Conservation (phyloP, 2,888 invertebrate species). For the Eucriotettix oculatus region DNA sequence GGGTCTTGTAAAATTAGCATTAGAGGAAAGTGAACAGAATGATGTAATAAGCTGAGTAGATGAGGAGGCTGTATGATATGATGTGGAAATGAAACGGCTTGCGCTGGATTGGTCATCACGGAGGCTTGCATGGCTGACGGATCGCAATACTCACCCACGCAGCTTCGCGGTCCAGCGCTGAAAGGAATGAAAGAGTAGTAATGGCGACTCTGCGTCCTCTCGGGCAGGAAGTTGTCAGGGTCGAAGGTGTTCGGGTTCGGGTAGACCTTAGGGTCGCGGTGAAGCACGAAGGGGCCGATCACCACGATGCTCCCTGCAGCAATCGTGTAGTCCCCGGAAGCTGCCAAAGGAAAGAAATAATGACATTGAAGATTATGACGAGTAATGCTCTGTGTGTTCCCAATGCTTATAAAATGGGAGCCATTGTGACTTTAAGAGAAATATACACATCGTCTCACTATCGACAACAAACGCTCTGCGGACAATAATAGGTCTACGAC, state of each 20-base stretch:
- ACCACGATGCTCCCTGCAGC: conserved; percentile 51
- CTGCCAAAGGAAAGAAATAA: conserved; percentile 20
- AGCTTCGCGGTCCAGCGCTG: conserved; percentile 67
- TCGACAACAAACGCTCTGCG: no score
- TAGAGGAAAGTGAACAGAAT: no score
- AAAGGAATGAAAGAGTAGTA: conserved; percentile 69
- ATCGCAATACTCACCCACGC: conserved; percentile 48
- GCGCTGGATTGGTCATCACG: no score
- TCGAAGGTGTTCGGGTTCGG: conserved; percentile 61
- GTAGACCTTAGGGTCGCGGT: conserved; percentile 53
- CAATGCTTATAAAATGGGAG: no score
- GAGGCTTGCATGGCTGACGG: no score
- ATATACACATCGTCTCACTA: no score
- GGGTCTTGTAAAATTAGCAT: no score
- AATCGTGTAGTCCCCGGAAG: conserved; percentile 44
- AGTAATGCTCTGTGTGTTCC: neutral
- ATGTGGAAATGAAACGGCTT: no score
- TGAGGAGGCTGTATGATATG: no score
- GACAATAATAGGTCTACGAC: no score
- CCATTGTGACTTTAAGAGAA: no score
- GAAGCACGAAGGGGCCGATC: conserved; percentile 48
- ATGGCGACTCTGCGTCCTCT: conserved; percentile 57
- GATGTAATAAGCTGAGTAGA: no score
- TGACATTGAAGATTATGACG: neutral
- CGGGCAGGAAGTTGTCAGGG: conserved; percentile 74